phyloP scores from a whole-genome alignment of 2,797 vertebrate species.

The Eulemur mongoz region DNA sequence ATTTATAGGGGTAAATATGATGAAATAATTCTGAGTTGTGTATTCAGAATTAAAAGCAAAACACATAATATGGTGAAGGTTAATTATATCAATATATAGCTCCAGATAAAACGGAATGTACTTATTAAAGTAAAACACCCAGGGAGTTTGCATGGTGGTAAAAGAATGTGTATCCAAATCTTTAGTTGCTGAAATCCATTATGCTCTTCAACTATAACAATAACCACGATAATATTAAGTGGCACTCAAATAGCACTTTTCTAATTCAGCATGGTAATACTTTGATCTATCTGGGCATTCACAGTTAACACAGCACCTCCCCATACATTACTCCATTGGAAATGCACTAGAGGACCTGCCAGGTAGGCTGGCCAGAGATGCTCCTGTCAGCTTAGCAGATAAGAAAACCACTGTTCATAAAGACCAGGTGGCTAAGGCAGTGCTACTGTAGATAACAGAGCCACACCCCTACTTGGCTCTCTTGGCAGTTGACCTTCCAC shows the following conservation, averaged over 20 bases:
- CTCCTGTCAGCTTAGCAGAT: background rate
- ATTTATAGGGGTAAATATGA: constrained; percentile 16
- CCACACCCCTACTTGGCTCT: fast-evolving
- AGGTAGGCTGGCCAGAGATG: background rate
- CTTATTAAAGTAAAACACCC: constrained; percentile 13
- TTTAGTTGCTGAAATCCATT: constrained; percentile 51
- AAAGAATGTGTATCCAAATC: background rate
- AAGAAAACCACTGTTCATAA: background rate
- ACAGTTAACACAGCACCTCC: background rate
- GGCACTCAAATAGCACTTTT: constrained; percentile 32
- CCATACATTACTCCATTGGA: background rate
- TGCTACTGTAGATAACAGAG: fast-evolving
- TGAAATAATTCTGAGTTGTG: constrained; percentile 46
- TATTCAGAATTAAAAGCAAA: constrained; percentile 53
- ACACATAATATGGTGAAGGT: background rate
- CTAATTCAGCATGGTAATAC: background rate
- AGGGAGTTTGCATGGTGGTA: background rate
- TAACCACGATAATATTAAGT: constrained; percentile 36
- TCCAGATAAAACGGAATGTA: background rate
- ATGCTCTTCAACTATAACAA: constrained; percentile 52
- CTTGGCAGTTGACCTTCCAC: background rate
- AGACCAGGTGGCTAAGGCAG: background rate
- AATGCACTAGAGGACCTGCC: background rate
- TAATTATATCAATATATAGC: constrained; percentile 47
- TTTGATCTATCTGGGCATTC: background rate